Base-by-base conservation (phyloP, 2,888 invertebrate genomes). In the Sarcophaga subvicina region DNA sequence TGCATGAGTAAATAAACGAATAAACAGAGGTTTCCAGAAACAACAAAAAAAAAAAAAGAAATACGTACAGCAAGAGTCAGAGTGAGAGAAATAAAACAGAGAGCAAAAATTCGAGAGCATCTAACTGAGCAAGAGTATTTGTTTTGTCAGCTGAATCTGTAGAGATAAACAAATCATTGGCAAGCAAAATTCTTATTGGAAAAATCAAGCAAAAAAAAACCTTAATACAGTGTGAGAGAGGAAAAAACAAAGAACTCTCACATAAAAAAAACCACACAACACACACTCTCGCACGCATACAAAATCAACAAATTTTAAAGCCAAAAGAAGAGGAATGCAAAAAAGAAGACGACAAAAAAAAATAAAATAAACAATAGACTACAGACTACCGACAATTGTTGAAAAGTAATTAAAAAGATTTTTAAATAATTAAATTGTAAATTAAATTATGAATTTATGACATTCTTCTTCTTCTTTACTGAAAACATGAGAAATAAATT, bases 141-240 rank as follows among this genome's bases (percentile, higher is more conserved):
- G 17, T 54, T 14, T 54, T 54, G 20, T 22, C 49, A 8, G 86
- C 87, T 87, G 87, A 87, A 87, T 87, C 87, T 87, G 87, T 71
- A 86, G 69, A 78, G 17, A 37, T 0, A 0, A 37, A 17, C 17
- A 54, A 14, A 14, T 14, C 54, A 14, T 62, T 76, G 25, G 20
- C 49, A 66, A 17, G 54, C 54, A 17, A 54, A 67, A 69, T 78
- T 81, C 81, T 81, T 78, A 81, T 76, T 80, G 82, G 79, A 82
- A 81, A 54, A 85, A 81, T 73, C 25, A 82, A 49, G 47, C 70
- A 71, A 69, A 79, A 71, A 17, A 59, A 37, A 1, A 62, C 20
- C 2, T 3, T 3, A 62, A 54, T 14, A 5, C 4, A 37, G 4
- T 20, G 37, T 27, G 14, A 14, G 14, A 37, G 37, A 37, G 2